These are phyloP conservation scores for Bucorvus abyssinicus DNA, from an alignment of 2,797 vertebrate genomes.

Conservation along the genomic window DNA sequence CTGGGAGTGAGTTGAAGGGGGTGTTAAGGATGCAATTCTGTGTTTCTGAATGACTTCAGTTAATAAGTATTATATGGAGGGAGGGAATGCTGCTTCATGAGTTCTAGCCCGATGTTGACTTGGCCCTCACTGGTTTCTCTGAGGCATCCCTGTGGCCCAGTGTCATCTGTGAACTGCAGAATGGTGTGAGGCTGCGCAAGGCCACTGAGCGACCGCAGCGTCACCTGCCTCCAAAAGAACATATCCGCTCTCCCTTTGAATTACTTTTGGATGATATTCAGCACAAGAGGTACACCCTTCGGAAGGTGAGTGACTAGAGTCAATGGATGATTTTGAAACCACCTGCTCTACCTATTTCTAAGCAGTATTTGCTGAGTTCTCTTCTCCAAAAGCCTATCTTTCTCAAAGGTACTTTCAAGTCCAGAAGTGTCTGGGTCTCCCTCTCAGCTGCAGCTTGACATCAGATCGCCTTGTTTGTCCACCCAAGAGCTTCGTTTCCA, in stretches of 20 bases:
- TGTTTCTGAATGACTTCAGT: neutral
- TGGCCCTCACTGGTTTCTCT: neutral
- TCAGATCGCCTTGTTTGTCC: neutral
- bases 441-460: neutral
- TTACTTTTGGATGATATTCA: constrained; percentile 75
- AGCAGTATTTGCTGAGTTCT: neutral
- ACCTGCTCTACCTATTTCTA: neutral
- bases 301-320: constrained; percentile 66
- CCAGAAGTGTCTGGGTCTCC: neutral
- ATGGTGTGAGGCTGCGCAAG: constrained; percentile 63
- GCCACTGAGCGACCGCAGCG: neutral
- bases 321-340: neutral
- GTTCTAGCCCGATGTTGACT: neutral
- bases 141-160: constrained; percentile 8
- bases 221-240: neutral
- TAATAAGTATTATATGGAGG: neutral
- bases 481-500: neutral
- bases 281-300: constrained; percentile 69
- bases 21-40: neutral
- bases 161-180: constrained; percentile 67
- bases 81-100: neutral
- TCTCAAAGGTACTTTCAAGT: neutral
- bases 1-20: neutral
- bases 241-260: constrained; percentile 48
- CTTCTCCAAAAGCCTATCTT: neutral